Conservation (phyloP, 2,113 vertebrate genomes). For the Globicephala melas region DNA sequence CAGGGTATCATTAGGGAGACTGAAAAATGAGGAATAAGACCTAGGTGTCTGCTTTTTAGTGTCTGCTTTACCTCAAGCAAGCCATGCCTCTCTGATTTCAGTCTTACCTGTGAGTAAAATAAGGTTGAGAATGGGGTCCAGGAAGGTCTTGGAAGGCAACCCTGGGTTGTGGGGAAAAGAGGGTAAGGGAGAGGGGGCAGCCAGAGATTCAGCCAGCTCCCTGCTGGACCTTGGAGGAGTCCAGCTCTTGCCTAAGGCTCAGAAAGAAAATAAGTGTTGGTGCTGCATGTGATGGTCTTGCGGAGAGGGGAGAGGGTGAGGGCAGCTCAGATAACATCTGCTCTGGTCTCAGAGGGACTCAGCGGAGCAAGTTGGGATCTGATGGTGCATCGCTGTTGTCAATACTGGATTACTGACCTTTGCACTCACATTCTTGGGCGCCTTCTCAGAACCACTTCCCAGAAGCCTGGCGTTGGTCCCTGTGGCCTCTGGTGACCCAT, state of each 20-base stretch:
- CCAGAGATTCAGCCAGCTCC: not conserved
- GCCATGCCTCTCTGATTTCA: not conserved
- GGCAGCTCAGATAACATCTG: not conserved
- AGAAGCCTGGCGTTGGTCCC: conserved; percentile 4
- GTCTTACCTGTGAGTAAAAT: not conserved
- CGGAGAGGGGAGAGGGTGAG: not conserved
- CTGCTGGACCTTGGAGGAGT: not conserved
- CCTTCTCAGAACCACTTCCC: conserved; percentile 11
- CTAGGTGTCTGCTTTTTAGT: not conserved
- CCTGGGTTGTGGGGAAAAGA: not conserved
- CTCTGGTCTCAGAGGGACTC: not conserved
- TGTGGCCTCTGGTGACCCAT: conserved; percentile 50
- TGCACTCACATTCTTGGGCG: conserved; percentile 48
- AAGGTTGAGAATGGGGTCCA: not conserved
- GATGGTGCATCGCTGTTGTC: not conserved
- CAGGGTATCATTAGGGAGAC: not conserved
- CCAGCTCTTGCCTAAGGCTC: not conserved
- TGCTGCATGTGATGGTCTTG: too few relatives aligned
- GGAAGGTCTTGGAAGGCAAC: not conserved
- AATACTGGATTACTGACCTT: conserved; percentile 54
- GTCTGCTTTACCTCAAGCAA: not conserved
- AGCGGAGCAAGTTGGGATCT: not conserved
- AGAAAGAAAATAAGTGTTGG: not conserved
- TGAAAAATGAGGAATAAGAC: not conserved
- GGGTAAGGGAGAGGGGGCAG: not conserved